A percentile compares a stretch with the other conserved stretches of the same genome.
phyloP scores from a whole-genome alignment of 1,140 invertebrate species.

The Pygmarrhopalites habei region DNA sequence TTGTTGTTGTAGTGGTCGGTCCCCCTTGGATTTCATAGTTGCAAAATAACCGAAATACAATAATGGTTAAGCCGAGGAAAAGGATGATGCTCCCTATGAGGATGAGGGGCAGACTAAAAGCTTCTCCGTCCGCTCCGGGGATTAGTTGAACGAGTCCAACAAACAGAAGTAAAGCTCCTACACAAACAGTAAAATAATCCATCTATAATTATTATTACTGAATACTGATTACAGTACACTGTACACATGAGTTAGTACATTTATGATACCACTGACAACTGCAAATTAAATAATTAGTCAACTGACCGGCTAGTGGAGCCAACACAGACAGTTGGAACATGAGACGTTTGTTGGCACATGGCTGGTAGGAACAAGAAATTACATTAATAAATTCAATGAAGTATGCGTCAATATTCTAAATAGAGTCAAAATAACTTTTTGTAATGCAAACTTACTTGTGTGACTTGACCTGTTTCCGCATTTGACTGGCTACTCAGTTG shows the following conservation, averaged over 20 bases:
- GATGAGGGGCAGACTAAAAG: constrained; percentile 22
- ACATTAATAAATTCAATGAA: too few species aligned
- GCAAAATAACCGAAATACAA: constrained; percentile 27
- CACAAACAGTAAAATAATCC: too few species aligned
- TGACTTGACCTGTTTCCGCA: constrained; percentile 7
- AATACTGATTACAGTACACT: too few species aligned
- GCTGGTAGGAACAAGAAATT: too few species aligned
- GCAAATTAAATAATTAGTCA: too few species aligned
- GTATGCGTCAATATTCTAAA: too few species aligned
- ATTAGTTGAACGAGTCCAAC: constrained; percentile 72
- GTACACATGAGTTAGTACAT: too few species aligned
- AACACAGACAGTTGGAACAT: constrained; percentile 62
- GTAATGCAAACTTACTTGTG: too few species aligned
- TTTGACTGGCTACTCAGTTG: not conserved
- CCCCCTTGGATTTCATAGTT: constrained; percentile 19
- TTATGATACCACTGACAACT: too few species aligned
- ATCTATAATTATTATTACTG: too few species aligned
- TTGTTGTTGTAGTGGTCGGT: not conserved
- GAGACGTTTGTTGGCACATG: constrained; percentile 28
- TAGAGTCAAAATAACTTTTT: too few species aligned
- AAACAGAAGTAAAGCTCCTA: constrained; percentile 67
- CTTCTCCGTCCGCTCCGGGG: constrained; percentile 65
- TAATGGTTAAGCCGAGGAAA: constrained; percentile 24
- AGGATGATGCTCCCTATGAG: constrained; percentile 21
- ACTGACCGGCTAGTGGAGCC: constrained; percentile 63